Percentiles rank a stretch among this genome's conserved stretches.
These are phyloP conservation scores for Dascillus cervinus DNA, from an alignment of 2,888 invertebrate species.

Conservation along the genomic window DNA sequence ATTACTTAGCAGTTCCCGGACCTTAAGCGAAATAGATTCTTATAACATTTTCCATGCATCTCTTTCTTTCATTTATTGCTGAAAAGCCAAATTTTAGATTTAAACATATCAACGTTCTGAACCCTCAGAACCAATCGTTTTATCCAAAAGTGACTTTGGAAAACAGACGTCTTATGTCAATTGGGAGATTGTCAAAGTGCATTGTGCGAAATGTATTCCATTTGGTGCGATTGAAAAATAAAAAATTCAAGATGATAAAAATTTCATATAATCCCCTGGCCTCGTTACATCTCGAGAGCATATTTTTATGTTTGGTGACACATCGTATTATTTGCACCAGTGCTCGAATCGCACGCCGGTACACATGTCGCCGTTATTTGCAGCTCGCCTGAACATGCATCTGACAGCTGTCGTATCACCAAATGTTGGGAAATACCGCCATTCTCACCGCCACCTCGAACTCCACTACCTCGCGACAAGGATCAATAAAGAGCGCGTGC, in stretches of 20 bases:
- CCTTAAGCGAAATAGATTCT: too few relatives aligned
- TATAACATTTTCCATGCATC: too few relatives aligned
- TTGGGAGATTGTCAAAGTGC: too few relatives aligned
- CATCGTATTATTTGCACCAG: constrained; percentile 39
- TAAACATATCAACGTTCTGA: too few relatives aligned
- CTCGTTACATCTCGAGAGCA: constrained; percentile 27
- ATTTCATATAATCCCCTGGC: constrained; percentile 39
- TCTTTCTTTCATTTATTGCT: too few relatives aligned
- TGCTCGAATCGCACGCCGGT: constrained; percentile 30
- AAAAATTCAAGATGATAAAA: constrained; percentile 36
- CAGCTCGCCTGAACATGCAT: constrained; percentile 38
- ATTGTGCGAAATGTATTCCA: too few relatives aligned
- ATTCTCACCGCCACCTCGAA: constrained; percentile 30
- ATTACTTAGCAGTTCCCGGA: too few relatives aligned
- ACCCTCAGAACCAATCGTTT: too few relatives aligned
- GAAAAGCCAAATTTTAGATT: too few relatives aligned
- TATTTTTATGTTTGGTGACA: constrained; percentile 42
- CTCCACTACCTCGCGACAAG: constrained; percentile 25
- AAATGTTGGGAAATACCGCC: constrained; percentile 38
- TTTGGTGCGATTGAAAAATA: too few relatives aligned
- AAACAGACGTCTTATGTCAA: too few relatives aligned
- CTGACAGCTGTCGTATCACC: constrained; percentile 44
- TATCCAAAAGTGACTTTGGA: too few relatives aligned
- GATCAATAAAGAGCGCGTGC: constrained; percentile 31
- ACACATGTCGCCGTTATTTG: constrained; percentile 44